Evolutionary conservation across 2,888 invertebrate genomes (phyloP), one percentile per base, ranked within the genome.

Genomic region (Cotesia congregata): DNA sequence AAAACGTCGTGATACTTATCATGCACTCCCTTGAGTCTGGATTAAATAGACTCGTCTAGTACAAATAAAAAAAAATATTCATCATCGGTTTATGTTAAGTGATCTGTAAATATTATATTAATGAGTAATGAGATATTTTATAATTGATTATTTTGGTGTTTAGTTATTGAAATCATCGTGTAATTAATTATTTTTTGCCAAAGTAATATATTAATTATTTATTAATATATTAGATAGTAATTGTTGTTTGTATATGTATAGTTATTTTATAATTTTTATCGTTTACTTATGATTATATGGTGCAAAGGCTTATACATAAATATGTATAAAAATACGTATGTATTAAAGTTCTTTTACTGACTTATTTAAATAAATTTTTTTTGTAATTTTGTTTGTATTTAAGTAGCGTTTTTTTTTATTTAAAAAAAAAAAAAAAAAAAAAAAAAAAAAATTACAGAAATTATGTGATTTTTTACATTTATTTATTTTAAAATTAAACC

Each of bases 11-110:
- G 50, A 40, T 20, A 65, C 41, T 65, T 38, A 40, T 39, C 12
- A 71, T 61, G 15, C 20, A 61, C 9, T 41, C 30, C 15, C 60
- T 38, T 61, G 50, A 50, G 50, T 50, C 75, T 72, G 69, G 59
- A 76, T 65, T 67, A 15, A 40, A 50, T 50, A 7, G 12, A 50
- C 50, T 50, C 50, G 12, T 3, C 50, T 50, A 50, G 50, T 50
- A 50, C 50, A 50, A 50, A 50, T 50, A 50, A 50, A 50, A 50
- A 50, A 50, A 50, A 50, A 50, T 50, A 12, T 50, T 7, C 3
- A 50, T 50, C 9, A 3, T 50, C 12, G 50, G 50, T 50, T 9
- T 50, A 50, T 12, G 7, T 50, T 50, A 50, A 50, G 50, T 50
- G 7, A 50, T 50, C 12, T 50, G 50, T 50, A 50, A 50, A 50